Base-by-base conservation (phyloP, 2,113 vertebrate genomes). In the Condylura cristata region DNA sequence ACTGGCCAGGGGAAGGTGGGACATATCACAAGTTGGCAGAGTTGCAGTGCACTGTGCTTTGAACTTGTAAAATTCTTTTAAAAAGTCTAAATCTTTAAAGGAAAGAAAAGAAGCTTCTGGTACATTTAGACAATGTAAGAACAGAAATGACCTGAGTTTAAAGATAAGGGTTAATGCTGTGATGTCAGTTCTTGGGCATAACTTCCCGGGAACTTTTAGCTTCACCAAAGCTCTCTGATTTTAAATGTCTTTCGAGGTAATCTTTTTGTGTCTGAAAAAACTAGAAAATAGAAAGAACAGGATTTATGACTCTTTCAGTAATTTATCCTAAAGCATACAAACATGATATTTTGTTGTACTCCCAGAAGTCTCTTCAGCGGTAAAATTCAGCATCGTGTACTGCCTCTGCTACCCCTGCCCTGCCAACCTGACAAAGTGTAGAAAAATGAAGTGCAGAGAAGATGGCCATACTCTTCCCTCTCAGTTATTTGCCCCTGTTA, bases 31-130 rank as follows among this genome's bases (percentile, higher is more conserved):
- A 84, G 90, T 94, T 91, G 68, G 89, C 84, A 87, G 91, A 97
- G 91, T 95, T 82, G 78, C 89, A 96, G 94, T 91, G 78, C 41
- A 66, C 93, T 90, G 63, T 83, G 81, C 94, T 97, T 96, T 97
- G 97, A 97, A 96, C 91, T 61, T 96, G 82, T 76, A 80, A 97
- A 96, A 97, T 88, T 97, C 93, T 95, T 97, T 96, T 92, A 74
- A 93, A 94, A 97, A 93, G 90, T 95, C 68, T 71, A 85, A 88
- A 95, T 96, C 95, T 97, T 95, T 96, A 93, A 96, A 97, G 84
- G 46, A 95, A 90, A 86, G 72, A 68, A 97, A 93, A 95, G 86
- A 94, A 82, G 84, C 88, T 92, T 90, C 81, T 94, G 87, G 96
- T 86, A 83, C 89, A 88, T 95, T 96, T 95, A 95, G 93, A 96